Evolutionary conservation across 2,113 vertebrate species (phyloP), one percentile per base, ranked within the genome.

Genomic region (Mastomys coucha): DNA sequence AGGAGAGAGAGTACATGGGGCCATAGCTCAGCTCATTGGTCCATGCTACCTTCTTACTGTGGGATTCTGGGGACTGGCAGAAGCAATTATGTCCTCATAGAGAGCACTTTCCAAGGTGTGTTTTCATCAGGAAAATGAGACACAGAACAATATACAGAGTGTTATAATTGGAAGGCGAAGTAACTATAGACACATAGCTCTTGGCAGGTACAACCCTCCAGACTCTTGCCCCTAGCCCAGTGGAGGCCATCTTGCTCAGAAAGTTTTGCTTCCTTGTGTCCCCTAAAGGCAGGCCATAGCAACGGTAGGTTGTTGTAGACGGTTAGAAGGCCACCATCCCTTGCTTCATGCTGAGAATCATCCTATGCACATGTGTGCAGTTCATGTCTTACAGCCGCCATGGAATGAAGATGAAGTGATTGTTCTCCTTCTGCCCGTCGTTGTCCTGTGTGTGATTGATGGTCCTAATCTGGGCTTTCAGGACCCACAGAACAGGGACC

Each of bases 41-140:
- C 7, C 69, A 1, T 28, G 49, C 82, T 75, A 11, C 3, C 10
- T 72, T 28, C 53, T 5, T 20, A 19, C n/a, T 16, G 1, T 33
- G 76, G 49, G 53, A 36, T 76, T 26, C 36, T 33, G 42, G 51
- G 56, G 8, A 10, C 63, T 1, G 0, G 78, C 45, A 70, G 45
- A 89, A 78, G 76, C 60, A 76, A n/a, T 63, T 78, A 53, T 0
- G 19, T 86, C 22, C 51, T 51, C 70, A 87, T 36, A 24, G 12
- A 85, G 85, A 88, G 77, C 39, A 31, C 33, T 91, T 78, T 69
- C n/a, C 56, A n/a, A 42, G 69, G 89, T 7, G 75, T 39, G 60
- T 49, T 87, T 51, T 84, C 92, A 70, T 60, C 56, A 51, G 87
- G 58, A 84, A 87, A 84, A 56, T 8, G 58, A 93, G 91, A 45